Conservation (phyloP, 1,140 invertebrate genomes). For the Rhyacophila brunnea region DNA sequence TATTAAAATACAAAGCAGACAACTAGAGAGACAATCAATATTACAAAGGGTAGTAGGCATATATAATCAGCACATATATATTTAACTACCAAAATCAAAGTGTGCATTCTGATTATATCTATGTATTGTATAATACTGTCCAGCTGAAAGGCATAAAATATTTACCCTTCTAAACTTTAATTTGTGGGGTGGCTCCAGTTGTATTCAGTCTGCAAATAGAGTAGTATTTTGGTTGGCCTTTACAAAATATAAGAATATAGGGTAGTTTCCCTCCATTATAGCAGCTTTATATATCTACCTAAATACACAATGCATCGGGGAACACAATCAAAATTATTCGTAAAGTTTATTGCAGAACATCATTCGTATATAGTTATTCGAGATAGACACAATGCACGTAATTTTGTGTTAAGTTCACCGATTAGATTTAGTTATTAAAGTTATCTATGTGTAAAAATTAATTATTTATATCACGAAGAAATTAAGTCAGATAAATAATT, state of each 20-base stretch:
- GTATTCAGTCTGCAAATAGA: too few relatives aligned
- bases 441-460: too few relatives aligned
- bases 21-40: conserved; percentile 14
- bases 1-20: conserved; percentile 4
- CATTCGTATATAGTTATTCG: too few relatives aligned
- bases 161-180: conserved; percentile 29
- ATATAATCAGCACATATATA: not conserved
- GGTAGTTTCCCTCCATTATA: not conserved
- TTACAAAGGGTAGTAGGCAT: conserved; percentile 16
- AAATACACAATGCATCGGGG: too few relatives aligned
- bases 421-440: too few relatives aligned
- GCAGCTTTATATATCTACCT: conserved; percentile 4
- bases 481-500: too few relatives aligned
- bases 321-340: too few relatives aligned
- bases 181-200: conserved; percentile 24
- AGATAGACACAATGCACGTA: too few relatives aligned
- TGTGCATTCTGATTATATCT: not conserved
- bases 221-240: not conserved
- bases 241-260: conserved; percentile 6
- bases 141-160: conserved; percentile 18
- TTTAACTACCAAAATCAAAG: not conserved
- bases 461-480: too few relatives aligned
- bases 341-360: too few relatives aligned
- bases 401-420: too few relatives aligned
- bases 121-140: conserved; percentile 3